Evolutionary conservation across 2,888 invertebrate genomes (phyloP).

Genomic region (Polymixis flavicincta): DNA sequence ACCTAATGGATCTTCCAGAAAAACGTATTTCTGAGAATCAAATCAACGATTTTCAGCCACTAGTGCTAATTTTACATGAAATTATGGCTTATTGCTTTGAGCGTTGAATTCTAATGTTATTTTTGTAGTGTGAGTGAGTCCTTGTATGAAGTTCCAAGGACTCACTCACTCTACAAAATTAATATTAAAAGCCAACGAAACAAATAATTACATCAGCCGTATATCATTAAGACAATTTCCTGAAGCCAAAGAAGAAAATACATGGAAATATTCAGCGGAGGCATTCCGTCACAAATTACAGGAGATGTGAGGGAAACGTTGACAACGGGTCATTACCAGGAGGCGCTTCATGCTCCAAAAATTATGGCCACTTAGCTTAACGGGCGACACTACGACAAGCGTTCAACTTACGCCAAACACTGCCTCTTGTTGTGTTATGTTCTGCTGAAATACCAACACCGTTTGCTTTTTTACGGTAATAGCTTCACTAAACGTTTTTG

Average conservation of each 20-base stretch:
- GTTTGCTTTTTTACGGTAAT: slow-evolving; percentile 18
- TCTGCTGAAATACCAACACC: slow-evolving; percentile 8
- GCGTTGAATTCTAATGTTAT: no score
- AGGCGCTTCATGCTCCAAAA: slow-evolving; percentile 53
- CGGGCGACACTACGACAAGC: slow-evolving; percentile 41
- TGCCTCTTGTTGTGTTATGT: slow-evolving; percentile 19
- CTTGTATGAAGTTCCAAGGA: neutral
- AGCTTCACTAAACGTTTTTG: slow-evolving; percentile 1
- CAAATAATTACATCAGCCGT: neutral
- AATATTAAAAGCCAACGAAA: neutral
- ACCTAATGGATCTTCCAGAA: neutral
- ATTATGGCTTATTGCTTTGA: no score
- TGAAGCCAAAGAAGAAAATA: slow-evolving; percentile 25
- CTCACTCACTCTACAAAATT: neutral
- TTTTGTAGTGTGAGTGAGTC: no score
- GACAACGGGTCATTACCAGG: slow-evolving; percentile 58
- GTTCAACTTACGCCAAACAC: slow-evolving; percentile 23
- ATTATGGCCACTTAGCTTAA: slow-evolving; percentile 60
- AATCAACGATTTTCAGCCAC: neutral
- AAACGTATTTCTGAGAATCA: slow-evolving; percentile 10
- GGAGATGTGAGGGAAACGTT: slow-evolving; percentile 42
- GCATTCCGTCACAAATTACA: slow-evolving; percentile 53
- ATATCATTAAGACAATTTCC: slow-evolving; percentile 6
- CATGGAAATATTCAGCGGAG: slow-evolving; percentile 40
- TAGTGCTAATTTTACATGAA: neutral